Conservation (phyloP, 2,113 vertebrate genomes). For the Chloroceryle aenea region DNA sequence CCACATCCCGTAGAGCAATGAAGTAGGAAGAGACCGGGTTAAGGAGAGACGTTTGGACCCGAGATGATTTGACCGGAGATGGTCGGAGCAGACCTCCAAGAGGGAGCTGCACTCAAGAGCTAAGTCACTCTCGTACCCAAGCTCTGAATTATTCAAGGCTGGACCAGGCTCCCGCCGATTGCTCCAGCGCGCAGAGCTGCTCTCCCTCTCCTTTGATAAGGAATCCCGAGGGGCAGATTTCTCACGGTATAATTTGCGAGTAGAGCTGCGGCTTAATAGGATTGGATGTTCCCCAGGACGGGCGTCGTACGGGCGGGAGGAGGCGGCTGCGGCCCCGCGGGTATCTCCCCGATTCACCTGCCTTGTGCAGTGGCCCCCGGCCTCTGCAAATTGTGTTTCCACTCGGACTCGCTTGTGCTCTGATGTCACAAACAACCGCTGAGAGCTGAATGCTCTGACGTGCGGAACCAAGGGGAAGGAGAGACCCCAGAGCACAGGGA, state of each 20-base stretch:
- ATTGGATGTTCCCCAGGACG: constrained; percentile 43
- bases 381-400: background rate
- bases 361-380: background rate
- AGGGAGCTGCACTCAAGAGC: background rate
- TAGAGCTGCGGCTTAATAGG: constrained; percentile 38
- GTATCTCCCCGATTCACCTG: background rate
- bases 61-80: background rate
- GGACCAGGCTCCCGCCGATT: background rate
- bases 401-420: background rate
- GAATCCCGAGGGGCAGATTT: constrained; percentile 51
- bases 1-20: background rate
- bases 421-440: background rate
- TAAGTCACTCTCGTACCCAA: background rate
- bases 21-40: background rate
- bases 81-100: background rate
- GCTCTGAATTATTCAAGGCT: constrained; percentile 57
- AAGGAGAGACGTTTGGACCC: background rate
- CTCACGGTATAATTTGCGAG: constrained; percentile 22
- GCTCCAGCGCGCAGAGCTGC: background rate
- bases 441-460: background rate
- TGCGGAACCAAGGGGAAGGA: background rate
- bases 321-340: background rate
- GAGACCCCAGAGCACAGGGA: background rate
- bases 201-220: constrained; percentile 32
- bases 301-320: background rate